A percentile compares a stretch with the other conserved stretches of the same genome.
Conservation (phyloP, 2,797 vertebrate species). For the Loriculus beryllinus region DNA sequence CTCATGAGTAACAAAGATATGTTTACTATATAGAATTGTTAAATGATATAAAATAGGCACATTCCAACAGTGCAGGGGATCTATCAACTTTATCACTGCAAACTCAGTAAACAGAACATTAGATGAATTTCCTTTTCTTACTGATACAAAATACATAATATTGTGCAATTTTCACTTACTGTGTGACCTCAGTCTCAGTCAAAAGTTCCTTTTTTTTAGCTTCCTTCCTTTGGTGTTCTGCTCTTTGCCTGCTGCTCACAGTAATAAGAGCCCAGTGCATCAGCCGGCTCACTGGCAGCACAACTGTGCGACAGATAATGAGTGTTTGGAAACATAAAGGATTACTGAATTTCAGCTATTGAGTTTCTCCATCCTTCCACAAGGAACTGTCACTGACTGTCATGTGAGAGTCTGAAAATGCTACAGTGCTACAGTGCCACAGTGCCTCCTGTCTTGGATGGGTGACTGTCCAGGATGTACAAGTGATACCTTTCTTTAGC, state of each 20-base stretch:
- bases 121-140: background rate
- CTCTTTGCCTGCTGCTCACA: background rate
- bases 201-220: background rate
- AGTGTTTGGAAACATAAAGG: background rate
- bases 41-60: background rate
- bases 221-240: background rate
- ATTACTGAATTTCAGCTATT: constrained; percentile 4
- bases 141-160: background rate
- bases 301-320: background rate
- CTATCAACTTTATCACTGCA: background rate
- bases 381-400: background rate
- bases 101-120: background rate
- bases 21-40: background rate
- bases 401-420: background rate
- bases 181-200: background rate
- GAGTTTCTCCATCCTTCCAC: background rate
- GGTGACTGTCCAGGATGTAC: background rate
- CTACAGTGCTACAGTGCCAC: background rate
- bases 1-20: background rate
- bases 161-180: background rate
- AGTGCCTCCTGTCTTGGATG: background rate
- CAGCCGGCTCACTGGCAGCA: background rate
- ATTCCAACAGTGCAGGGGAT: background rate
- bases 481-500: background rate
- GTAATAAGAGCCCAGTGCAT: background rate